Conservation (phyloP, 2,888 invertebrate species). For the Cistogaster globosa region DNA sequence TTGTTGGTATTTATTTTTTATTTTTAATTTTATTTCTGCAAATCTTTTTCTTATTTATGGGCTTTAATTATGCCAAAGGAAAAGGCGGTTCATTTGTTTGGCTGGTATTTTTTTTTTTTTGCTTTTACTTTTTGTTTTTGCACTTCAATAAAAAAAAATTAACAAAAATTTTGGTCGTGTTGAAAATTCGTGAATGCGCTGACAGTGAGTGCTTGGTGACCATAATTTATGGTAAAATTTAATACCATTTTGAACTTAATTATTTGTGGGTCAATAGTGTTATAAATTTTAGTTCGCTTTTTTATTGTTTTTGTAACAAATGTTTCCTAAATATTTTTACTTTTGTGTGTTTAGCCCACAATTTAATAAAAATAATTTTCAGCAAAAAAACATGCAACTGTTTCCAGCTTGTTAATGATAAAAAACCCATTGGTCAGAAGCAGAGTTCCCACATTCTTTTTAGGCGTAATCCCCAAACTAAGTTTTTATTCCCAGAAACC, state of each 20-base stretch:
- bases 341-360: conserved; percentile 19
- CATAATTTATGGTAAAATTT: conserved; percentile 49
- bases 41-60: conserved; percentile 66
- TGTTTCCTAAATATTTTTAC: conserved; percentile 3
- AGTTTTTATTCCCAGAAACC: too few species aligned
- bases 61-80: conserved; percentile 68
- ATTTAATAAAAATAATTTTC: background rate
- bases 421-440: too few species aligned
- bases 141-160: conserved; percentile 39
- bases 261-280: conserved; percentile 59
- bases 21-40: conserved; percentile 28
- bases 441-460: too few species aligned
- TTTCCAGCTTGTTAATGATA: too few species aligned
- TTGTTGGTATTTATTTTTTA: background rate
- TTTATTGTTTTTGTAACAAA: background rate
- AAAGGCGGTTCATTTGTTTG: conserved; percentile 51
- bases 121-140: background rate
- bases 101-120: conserved; percentile 8
- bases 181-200: conserved; percentile 48
- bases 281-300: conserved; percentile 27
- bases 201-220: conserved; percentile 48
- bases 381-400: too few species aligned
- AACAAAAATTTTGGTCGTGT: too few species aligned
- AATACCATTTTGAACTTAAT: conserved; percentile 46
- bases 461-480: too few species aligned